A percentile compares a stretch with the other conserved stretches of the same genome.
Conservation (phyloP, 2,888 invertebrate species). For the Incurvaria masculella region DNA sequence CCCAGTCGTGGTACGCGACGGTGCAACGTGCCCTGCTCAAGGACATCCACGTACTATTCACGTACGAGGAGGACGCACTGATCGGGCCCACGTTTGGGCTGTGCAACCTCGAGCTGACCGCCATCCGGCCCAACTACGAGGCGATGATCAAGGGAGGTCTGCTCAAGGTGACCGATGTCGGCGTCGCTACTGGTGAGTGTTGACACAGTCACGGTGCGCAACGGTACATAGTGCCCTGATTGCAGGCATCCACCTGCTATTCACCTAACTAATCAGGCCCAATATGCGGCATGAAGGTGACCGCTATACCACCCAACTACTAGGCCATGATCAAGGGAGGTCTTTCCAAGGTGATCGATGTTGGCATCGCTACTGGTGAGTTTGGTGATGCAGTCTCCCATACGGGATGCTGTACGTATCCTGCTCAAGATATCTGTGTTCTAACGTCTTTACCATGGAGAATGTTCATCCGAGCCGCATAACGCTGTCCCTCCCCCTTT, state of each 20-base stretch:
- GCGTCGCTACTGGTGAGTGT: conserved; percentile 73
- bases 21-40: conserved; percentile 76
- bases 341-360: conserved; percentile 76
- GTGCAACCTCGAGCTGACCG: conserved; percentile 67
- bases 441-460: too few species aligned
- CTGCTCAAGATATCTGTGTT: too few species aligned
- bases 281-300: conserved; percentile 72
- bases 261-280: conserved; percentile 67
- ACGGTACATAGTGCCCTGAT: conserved; percentile 73
- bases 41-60: conserved; percentile 75
- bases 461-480: too few species aligned
- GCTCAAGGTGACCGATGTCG: conserved; percentile 80
- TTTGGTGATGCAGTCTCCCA: conserved; percentile 63
- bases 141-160: conserved; percentile 84
- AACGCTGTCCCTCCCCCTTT: too few species aligned
- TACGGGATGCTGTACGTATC: too few species aligned
- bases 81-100: conserved; percentile 80
- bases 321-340: conserved; percentile 87
- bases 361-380: conserved; percentile 79
- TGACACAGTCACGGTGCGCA: conserved; percentile 68
- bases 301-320: conserved; percentile 82
- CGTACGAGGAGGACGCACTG: conserved; percentile 66
- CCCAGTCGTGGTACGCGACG: conserved; percentile 69
- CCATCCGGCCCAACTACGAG: conserved; percentile 86
- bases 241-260: conserved; percentile 78